Conservation (phyloP, 2,888 invertebrate genomes). For the Terebella lapidaria region DNA sequence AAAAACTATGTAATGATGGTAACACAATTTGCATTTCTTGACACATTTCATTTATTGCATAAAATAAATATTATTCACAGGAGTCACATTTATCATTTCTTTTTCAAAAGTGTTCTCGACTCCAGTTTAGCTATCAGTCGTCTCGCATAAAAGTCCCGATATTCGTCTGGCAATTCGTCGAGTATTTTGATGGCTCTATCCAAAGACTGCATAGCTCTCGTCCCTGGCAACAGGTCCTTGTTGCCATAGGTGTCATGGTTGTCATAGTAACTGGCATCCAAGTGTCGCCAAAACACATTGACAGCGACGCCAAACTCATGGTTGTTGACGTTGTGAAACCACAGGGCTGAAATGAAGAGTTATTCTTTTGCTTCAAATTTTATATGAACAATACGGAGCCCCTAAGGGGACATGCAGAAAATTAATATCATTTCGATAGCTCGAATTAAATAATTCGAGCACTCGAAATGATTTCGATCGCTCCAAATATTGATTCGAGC, state of each 20-base stretch:
- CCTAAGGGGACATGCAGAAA: too few relatives aligned
- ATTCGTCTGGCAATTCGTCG: slow-evolving; percentile 53
- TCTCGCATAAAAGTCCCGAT: slow-evolving; percentile 56
- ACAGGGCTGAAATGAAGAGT: slow-evolving; percentile 52
- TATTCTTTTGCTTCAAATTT: neutral
- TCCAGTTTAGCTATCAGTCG: slow-evolving; percentile 44
- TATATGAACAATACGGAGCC: neutral
- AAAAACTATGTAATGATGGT: too few relatives aligned
- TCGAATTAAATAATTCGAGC: too few relatives aligned
- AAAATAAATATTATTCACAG: too few relatives aligned
- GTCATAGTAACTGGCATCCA: slow-evolving; percentile 55
- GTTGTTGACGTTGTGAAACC: slow-evolving; percentile 60
- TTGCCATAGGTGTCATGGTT: slow-evolving; percentile 59
- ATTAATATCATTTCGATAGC: too few relatives aligned
- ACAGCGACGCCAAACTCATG: slow-evolving; percentile 57
- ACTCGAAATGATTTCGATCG: too few relatives aligned
- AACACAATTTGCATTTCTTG: too few relatives aligned
- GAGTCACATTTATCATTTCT: too few relatives aligned
- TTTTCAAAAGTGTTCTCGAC: too few relatives aligned
- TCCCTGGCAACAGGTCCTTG: slow-evolving; percentile 56
- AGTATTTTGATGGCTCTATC: slow-evolving; percentile 55
- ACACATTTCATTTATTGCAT: too few relatives aligned
- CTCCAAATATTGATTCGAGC: too few relatives aligned
- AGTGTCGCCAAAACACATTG: slow-evolving; percentile 59
- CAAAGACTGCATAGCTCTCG: slow-evolving; percentile 52